A percentile compares a stretch with the other conserved stretches of the same genome.
Evolutionary conservation across 2,797 vertebrate genomes (phyloP).

Genomic region (Coreius guichenoti): DNA sequence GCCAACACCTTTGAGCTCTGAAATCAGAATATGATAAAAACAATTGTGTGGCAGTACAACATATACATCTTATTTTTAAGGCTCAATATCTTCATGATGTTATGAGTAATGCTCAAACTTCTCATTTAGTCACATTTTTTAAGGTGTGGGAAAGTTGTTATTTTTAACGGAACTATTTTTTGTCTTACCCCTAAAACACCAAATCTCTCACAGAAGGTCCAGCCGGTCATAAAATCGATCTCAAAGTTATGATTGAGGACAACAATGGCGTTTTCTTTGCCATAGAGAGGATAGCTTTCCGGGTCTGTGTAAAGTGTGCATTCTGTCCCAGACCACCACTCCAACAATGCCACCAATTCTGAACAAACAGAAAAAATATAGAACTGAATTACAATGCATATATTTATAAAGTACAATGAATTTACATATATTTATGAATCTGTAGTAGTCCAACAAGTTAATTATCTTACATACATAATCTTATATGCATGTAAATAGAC

Average conservation of each 20-base stretch:
- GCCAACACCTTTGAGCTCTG: constrained; percentile 96
- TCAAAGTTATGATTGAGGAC: constrained; percentile 96
- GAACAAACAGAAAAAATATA: constrained; percentile 53
- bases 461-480: background rate
- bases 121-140: too few species aligned
- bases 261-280: constrained; percentile 93
- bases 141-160: too few species aligned
- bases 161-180: background rate
- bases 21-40: background rate
- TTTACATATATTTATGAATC: constrained; percentile 12
- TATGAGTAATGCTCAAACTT: too few species aligned
- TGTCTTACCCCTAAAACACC: constrained; percentile 92
- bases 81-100: too few species aligned
- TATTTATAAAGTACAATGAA: background rate
- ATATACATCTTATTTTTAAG: too few species aligned
- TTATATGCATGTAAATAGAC: background rate
- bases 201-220: constrained; percentile 94
- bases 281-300: constrained; percentile 79
- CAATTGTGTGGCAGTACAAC: background rate
- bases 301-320: constrained; percentile 92
- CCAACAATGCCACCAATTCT: constrained; percentile 93
- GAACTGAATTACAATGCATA: background rate
- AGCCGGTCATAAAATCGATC: constrained; percentile 97
- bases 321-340: constrained; percentile 96
- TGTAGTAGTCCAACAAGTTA: background rate